A percentile compares a stretch with the other conserved stretches of the same genome.
Evolutionary conservation across 64 coral and sea anemone species (phyloP).

Genomic region (Stichodactyla mertensii): DNA sequence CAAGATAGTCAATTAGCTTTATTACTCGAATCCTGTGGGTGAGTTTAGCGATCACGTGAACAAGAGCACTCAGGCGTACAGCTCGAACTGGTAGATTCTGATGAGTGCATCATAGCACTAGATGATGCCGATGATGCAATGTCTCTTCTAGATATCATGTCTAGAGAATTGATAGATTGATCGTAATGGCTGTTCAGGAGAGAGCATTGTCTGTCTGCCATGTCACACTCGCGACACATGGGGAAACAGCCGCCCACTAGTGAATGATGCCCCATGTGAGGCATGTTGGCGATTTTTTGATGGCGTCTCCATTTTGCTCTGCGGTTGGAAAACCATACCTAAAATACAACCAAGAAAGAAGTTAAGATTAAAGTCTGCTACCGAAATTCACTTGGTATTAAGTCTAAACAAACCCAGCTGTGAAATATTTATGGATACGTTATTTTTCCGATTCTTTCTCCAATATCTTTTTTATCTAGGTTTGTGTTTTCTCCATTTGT

Average conservation of each 20-base stretch:
- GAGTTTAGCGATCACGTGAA: constrained; percentile 22
- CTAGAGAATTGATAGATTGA: constrained; percentile 55
- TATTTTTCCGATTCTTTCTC: no score
- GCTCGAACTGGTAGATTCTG: constrained; percentile 11
- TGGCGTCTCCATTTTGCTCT: constrained; percentile 98
- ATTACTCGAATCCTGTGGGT: neutral
- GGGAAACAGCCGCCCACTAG: constrained; percentile 79
- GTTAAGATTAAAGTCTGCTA: neutral
- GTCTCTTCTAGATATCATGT: constrained; percentile 50
- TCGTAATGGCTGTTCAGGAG: constrained; percentile 65
- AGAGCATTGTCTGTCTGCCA: constrained; percentile 81
- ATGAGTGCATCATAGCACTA: constrained; percentile 45
- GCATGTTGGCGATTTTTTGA: constrained; percentile 90
- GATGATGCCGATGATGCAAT: constrained; percentile 54
- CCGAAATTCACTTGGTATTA: neutral
- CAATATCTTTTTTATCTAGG: no score
- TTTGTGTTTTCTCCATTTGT: no score
- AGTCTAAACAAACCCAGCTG: no score
- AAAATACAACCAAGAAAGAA: constrained; percentile 2
- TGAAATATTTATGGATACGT: no score
- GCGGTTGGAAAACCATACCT: constrained; percentile 99
- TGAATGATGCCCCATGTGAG: constrained; percentile 74
- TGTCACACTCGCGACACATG: constrained; percentile 91
- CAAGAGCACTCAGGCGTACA: constrained; percentile 76
- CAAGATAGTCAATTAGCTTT: neutral